phyloP scores from a whole-genome alignment of 2,797 vertebrate species.

The Enteromius treurensis region DNA sequence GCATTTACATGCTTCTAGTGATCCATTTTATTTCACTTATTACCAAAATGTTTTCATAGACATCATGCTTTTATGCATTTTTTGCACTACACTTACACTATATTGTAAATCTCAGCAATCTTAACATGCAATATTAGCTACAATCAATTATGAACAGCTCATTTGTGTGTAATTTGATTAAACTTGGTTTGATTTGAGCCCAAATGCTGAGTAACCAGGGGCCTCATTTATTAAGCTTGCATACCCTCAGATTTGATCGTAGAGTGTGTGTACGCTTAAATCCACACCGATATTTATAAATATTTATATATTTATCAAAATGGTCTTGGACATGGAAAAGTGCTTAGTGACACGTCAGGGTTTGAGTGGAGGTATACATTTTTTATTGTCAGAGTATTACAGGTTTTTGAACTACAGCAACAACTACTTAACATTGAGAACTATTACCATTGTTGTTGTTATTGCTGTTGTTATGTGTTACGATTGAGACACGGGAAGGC shows the following conservation, averaged over 20 bases:
- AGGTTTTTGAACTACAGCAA: no score
- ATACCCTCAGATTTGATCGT: no score
- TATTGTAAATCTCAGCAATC: neutral
- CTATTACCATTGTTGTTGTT: neutral
- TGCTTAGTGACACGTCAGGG: no score
- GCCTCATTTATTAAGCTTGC: no score
- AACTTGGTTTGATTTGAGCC: neutral
- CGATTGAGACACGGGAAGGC: no score
- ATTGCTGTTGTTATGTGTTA: neutral
- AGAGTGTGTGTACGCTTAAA: no score
- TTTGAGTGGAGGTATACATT: no score
- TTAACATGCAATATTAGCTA: neutral
- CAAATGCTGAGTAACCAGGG: neutral
- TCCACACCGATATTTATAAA: no score
- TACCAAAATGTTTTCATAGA: neutral
- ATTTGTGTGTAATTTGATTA: neutral
- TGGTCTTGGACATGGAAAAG: no score
- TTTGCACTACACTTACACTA: neutral
- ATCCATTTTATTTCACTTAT: neutral
- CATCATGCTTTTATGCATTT: neutral
- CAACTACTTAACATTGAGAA: neutral
- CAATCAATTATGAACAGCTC: neutral
- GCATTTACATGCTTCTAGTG: neutral
- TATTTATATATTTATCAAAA: no score
- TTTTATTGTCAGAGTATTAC: no score